These are phyloP conservation scores for Agrilus mali DNA, from an alignment of 2,888 invertebrate species.

Conservation along the genomic window DNA sequence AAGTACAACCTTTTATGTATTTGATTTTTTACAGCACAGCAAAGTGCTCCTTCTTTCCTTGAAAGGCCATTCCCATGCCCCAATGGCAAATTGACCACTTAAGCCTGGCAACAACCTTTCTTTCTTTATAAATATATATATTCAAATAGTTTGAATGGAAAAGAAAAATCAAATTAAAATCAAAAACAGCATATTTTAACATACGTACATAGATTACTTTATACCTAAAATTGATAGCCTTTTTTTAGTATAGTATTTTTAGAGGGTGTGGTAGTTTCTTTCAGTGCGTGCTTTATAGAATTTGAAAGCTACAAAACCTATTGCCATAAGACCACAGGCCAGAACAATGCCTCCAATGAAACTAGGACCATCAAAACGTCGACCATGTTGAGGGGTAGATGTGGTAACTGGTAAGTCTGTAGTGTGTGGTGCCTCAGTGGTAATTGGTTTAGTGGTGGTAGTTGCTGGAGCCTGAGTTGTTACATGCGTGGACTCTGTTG, in stretches of 20 bases:
- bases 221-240: neutral
- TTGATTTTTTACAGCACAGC: too few relatives aligned
- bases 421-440: slow-evolving; percentile 13
- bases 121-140: too few relatives aligned
- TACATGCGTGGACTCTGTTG: slow-evolving; percentile 19
- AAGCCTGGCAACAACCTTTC: too few relatives aligned
- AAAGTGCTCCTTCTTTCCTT: too few relatives aligned
- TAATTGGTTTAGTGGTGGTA: slow-evolving; percentile 14
- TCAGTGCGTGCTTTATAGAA: slow-evolving; percentile 79
- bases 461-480: slow-evolving; percentile 11
- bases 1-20: too few relatives aligned
- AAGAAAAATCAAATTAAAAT: neutral
- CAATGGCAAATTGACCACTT: too few relatives aligned
- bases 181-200: too few relatives aligned
- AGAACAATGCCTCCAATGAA: slow-evolving; percentile 79
- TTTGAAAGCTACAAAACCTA: slow-evolving; percentile 73
- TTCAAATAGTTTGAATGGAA: neutral
- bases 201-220: neutral
- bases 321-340: slow-evolving; percentile 63
- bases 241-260: slow-evolving; percentile 35
- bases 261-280: slow-evolving; percentile 80
- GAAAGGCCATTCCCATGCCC: too few relatives aligned
- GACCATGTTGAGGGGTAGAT: slow-evolving; percentile 20
- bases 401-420: slow-evolving; percentile 14
- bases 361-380: slow-evolving; percentile 61